Conservation (phyloP, 1,140 invertebrate species). For the Drosophila asahinai region DNA sequence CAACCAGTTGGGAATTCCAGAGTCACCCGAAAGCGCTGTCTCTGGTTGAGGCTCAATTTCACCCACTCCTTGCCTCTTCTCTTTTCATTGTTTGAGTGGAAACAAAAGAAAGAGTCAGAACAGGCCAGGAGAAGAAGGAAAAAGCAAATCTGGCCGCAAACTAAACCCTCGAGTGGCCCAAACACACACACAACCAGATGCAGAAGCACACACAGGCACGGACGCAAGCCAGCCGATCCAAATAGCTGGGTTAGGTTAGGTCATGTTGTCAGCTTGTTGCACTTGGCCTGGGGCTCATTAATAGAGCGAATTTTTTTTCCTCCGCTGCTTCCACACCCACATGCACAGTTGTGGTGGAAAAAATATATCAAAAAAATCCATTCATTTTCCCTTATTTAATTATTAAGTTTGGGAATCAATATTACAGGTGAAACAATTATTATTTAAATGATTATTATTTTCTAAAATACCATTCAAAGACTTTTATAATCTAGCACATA, state of each 20-base stretch:
- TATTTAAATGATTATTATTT: no score
- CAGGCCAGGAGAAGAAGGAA: background rate
- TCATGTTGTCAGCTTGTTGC: conserved; percentile 82
- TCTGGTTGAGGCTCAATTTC: conserved; percentile 7
- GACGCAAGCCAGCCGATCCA: conserved; percentile 28
- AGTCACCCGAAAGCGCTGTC: conserved; percentile 22
- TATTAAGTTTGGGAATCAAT: no score
- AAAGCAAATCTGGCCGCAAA: conserved; percentile 31
- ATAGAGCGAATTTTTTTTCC: conserved; percentile 78
- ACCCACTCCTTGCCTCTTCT: background rate
- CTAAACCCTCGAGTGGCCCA: conserved; percentile 34
- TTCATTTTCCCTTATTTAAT: no score
- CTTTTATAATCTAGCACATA: no score
- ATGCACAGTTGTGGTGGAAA: conserved; percentile 2
- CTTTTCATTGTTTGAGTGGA: conserved; percentile 17
- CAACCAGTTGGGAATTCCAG: conserved; percentile 36
- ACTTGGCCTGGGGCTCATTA: conserved; percentile 83
- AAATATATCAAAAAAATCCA: background rate
- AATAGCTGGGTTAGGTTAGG: conserved; percentile 63
- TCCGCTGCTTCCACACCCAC: conserved; percentile 34
- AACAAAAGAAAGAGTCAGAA: conserved; percentile 23
- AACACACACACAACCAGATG: conserved; percentile 8
- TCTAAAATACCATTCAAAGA: no score
- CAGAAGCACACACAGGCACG: background rate
- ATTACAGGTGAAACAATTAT: no score